A percentile compares a stretch with the other conserved stretches of the same genome.
These are phyloP conservation scores for Drosophila maculinotata DNA, from an alignment of 2,888 invertebrate species.

Conservation along the genomic window DNA sequence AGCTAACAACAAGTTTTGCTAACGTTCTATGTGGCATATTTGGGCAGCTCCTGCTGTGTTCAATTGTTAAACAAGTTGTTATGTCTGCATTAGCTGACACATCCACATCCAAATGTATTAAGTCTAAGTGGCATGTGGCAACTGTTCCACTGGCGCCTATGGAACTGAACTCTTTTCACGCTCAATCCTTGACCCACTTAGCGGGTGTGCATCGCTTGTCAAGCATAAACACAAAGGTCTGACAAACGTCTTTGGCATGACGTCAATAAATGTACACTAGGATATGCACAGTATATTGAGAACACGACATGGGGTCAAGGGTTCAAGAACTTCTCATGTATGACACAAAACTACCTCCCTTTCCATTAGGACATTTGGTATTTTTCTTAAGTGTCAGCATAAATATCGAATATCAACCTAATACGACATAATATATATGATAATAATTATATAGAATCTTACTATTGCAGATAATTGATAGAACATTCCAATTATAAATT, in stretches of 20 bases:
- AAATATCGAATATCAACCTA: neutral
- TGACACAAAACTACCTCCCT: neutral
- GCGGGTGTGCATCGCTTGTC: constrained; percentile 2
- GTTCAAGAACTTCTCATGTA: constrained; percentile 7
- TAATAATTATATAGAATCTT: no score
- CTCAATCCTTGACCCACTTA: constrained; percentile 73
- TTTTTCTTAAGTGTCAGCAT: neutral
- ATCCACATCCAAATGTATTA: no score
- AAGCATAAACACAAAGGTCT: constrained; percentile 31
- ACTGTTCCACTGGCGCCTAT: constrained; percentile 19
- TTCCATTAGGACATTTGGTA: neutral
- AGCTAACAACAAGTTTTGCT: constrained; percentile 11
- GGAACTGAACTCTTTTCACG: constrained; percentile 19
- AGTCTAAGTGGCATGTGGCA: constrained; percentile 34
- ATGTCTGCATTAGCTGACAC: constrained; percentile 40
- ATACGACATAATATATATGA: no score
- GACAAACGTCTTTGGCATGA: constrained; percentile 36
- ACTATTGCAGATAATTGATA: no score
- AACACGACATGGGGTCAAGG: constrained; percentile 37
- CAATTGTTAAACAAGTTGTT: constrained; percentile 46
- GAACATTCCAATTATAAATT: no score
- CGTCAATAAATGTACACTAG: constrained; percentile 48
- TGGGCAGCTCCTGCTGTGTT: constrained; percentile 50
- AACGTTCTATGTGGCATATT: constrained; percentile 15
- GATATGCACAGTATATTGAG: constrained; percentile 11